These are phyloP conservation scores for Erpornis zantholeuca DNA, from an alignment of 2,113 vertebrate species.

Conservation along the genomic window DNA sequence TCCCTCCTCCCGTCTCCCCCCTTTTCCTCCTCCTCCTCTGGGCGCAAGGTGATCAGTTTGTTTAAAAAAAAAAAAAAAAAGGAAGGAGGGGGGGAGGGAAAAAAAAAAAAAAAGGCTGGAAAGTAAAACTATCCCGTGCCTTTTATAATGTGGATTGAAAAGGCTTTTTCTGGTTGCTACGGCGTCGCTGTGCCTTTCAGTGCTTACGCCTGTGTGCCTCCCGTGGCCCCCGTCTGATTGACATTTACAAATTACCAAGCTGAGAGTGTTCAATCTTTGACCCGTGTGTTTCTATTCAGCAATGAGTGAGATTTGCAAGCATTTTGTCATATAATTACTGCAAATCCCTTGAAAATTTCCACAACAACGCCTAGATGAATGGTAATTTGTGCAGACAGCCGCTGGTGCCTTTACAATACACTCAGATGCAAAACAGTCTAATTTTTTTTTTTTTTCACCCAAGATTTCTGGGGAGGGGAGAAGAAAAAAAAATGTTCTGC, in stretches of 20 bases:
- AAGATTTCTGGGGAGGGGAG: constrained; percentile 48
- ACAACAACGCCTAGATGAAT: constrained; percentile 86
- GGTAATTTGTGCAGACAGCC: constrained; percentile 85
- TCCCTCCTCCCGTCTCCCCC: neutral
- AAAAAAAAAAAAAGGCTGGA: neutral
- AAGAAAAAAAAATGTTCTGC: neutral
- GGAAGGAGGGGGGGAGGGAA: accelerated
- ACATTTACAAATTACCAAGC: constrained; percentile 99
- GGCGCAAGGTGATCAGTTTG: constrained; percentile 51
- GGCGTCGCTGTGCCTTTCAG: constrained; percentile 41
- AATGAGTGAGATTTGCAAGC: constrained; percentile 93
- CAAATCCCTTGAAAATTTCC: constrained; percentile 98
- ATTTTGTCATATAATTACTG: constrained; percentile 99
- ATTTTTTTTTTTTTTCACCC: constrained; percentile 42
- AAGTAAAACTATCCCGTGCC: constrained; percentile 56
- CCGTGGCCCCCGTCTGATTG: constrained; percentile 90
- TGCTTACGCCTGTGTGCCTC: constrained; percentile 70
- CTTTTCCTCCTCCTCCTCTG: constrained; percentile 9
- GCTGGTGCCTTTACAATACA: constrained; percentile 65
- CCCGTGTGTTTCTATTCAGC: constrained; percentile 95
- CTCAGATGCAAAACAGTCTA: constrained; percentile 69
- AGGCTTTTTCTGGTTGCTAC: constrained; percentile 73
- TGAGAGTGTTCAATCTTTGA: constrained; percentile 96
- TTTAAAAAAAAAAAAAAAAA: neutral
- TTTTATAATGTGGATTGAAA: constrained; percentile 78